phyloP scores from a whole-genome alignment of 2,797 vertebrate genomes.

The Trachurus trachurus region DNA sequence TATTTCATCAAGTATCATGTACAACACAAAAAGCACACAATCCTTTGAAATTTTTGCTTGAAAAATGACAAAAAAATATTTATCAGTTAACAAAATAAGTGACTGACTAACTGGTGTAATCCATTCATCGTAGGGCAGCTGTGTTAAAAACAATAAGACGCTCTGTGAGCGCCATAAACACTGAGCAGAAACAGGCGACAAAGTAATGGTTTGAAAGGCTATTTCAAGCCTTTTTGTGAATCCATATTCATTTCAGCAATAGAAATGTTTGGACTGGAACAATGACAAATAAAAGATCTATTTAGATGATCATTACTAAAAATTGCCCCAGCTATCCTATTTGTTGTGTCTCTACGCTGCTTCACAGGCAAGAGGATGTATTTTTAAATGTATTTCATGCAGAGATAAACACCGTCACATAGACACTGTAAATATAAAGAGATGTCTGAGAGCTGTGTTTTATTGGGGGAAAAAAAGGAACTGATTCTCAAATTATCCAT shows the following conservation, averaged over 20 bases:
- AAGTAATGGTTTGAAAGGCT: background rate
- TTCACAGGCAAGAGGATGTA: background rate
- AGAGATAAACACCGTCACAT: background rate
- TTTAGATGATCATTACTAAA: background rate
- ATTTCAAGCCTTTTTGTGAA: constrained; percentile 21
- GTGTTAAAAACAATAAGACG: background rate
- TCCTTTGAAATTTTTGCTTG: background rate
- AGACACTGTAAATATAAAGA: background rate
- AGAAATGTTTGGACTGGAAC: background rate
- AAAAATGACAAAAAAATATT: background rate
- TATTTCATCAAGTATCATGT: no score
- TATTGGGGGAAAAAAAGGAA: background rate
- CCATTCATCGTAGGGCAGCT: background rate
- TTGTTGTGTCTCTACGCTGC: background rate
- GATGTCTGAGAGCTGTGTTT: background rate
- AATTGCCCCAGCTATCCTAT: background rate
- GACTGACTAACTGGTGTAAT: background rate
- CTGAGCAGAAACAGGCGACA: background rate
- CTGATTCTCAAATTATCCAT: constrained; percentile 14
- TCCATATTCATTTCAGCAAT: constrained; percentile 2
- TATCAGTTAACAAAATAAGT: background rate
- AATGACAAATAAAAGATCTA: background rate
- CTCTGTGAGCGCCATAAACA: background rate
- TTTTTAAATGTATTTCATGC: constrained; percentile 3
- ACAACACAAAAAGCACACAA: no score